Evolutionary conservation across 2,113 vertebrate genomes (phyloP).

Genomic region (Aythya baeri): DNA sequence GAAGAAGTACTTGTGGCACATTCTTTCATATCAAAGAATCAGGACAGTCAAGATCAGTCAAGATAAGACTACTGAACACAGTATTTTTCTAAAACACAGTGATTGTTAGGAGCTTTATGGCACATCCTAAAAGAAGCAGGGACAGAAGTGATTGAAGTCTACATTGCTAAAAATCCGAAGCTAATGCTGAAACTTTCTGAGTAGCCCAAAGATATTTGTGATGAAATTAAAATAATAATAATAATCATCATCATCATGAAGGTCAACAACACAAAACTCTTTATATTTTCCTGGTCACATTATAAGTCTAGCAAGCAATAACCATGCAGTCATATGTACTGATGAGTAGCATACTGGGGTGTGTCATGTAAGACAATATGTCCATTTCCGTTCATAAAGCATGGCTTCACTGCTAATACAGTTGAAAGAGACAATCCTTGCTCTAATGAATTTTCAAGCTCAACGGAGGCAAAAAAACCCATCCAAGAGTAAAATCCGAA

Average conservation of each 20-base stretch:
- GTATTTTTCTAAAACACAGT: not conserved
- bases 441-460: slow-evolving; percentile 12
- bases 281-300: not conserved
- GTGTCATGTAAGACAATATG: not conserved
- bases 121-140: not conserved
- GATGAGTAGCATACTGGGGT: not conserved
- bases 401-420: not conserved
- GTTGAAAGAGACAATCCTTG: not conserved
- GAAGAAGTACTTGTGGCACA: not conserved
- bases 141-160: not conserved
- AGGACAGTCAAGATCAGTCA: not conserved
- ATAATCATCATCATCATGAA: not conserved
- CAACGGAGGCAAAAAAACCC: not conserved
- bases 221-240: not conserved
- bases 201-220: not conserved
- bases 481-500: slow-evolving; percentile 35
- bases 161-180: not conserved
- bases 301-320: not conserved
- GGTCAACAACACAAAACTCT: not conserved
- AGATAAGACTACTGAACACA: not conserved
- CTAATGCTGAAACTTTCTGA: not conserved
- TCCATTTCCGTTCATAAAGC: slow-evolving; percentile 5
- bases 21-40: not conserved
- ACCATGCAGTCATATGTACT: not conserved
- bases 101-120: not conserved